These are phyloP conservation scores for Lycopodina hypogea DNA, from an alignment of 37 sponge, comb jelly and placozoan species.

Conservation along the genomic window DNA sequence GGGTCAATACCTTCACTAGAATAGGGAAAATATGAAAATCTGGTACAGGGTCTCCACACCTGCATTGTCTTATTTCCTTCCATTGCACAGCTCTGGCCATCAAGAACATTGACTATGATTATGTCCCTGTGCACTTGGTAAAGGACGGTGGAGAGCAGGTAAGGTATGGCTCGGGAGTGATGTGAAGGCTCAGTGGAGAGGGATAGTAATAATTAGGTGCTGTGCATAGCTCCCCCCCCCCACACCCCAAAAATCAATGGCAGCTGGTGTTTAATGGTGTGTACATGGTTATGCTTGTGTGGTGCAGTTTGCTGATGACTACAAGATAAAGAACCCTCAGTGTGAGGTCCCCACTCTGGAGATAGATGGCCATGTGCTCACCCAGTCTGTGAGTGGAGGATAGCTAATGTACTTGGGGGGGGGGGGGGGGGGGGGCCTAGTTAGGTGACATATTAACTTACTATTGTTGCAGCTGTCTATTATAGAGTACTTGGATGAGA, in stretches of 20 bases:
- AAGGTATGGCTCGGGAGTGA: too few relatives aligned
- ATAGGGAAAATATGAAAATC: too few relatives aligned
- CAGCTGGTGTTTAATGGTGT: too few relatives aligned
- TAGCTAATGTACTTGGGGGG: neutral
- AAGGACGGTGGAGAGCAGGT: constrained; percentile 98
- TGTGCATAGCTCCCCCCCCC: too few relatives aligned
- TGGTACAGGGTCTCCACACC: too few relatives aligned
- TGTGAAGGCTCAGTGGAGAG: too few relatives aligned
- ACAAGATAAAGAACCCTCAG: constrained; percentile 75
- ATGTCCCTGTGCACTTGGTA: constrained; percentile 83
- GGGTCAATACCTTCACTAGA: too few relatives aligned
- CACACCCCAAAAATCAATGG: too few relatives aligned
- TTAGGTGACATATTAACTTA: neutral
- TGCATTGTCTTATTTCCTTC: too few relatives aligned
- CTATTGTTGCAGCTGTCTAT: constrained; percentile 70
- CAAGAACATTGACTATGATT: constrained; percentile 94
- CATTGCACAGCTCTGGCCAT: constrained; percentile 91
- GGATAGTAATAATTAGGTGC: too few relatives aligned
- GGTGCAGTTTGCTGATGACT: constrained; percentile 70
- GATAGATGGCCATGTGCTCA: constrained; percentile 84
- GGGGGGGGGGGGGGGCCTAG: neutral
- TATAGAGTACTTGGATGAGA: constrained; percentile 97
- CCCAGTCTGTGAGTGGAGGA: constrained; percentile 79
- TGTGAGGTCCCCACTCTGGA: constrained; percentile 84
- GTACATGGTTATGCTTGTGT: too few relatives aligned